Base-by-base conservation (phyloP, 2,888 invertebrate species). In the Acanthosepion pharaonis region DNA sequence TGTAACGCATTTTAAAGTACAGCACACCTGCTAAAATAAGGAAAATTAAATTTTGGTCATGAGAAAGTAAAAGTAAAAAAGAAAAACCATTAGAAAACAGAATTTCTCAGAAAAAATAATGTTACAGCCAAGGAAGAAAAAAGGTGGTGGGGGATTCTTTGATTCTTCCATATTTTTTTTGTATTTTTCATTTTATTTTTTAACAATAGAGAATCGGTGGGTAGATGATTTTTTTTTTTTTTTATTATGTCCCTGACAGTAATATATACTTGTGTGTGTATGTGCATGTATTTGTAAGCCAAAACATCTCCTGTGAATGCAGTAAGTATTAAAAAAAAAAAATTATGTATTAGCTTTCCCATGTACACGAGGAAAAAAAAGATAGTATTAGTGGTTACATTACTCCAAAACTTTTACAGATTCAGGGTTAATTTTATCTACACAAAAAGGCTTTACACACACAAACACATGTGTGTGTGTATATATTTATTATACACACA, bases 371-470 rank as follows among this genome's bases (percentile, higher is more conserved):
- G 25, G 25, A 78, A 78, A 78, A 78, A 78, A n/a, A n/a, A 78
- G 33, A 33, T 15, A 78, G n/a, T n/a, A n/a, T 78, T 78, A 78
- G 78, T 78, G 78, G 78, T 78, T 78, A 78, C 78, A n/a, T 78
- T 78, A 78, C 78, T 78, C 78, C 20, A 78, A 78, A n/a, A 78
- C 78, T 78, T 59, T 59, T 78, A 64, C 64, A 78, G 78, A 78
- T n/a, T 78, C 78, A 78, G 78, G n/a, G 78, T n/a, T 78, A 78
- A 78, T 78, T 78, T n/a, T 78, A 78, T 78, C 78, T 78, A 78
- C 78, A 78, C 33, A n/a, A 78, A 78, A 78, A 78, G 78, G 78
- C 78, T 78, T 78, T 18, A 78, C 78, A 78, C 78, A 78, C 78
- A 78, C 64, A 64, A 4, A 6, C 23, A 55, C 20, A 25, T 59